A percentile compares a stretch with the other conserved stretches of the same genome.
These are phyloP conservation scores for Onychomys leucogaster DNA, from an alignment of 2,797 vertebrate species.

Conservation along the genomic window DNA sequence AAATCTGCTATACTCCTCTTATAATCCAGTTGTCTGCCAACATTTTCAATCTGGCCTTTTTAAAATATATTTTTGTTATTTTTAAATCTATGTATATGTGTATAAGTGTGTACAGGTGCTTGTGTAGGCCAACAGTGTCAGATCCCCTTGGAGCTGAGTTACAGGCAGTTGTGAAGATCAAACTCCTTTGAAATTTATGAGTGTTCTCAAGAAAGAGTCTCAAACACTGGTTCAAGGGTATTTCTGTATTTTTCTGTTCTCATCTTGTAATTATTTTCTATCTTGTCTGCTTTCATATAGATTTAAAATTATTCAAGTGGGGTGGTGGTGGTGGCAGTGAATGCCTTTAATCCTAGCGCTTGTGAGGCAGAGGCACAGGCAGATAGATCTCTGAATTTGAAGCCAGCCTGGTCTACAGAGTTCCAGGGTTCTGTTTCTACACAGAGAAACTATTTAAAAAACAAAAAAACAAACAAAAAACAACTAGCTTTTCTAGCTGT, in stretches of 20 bases:
- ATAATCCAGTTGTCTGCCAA: constrained; percentile 17
- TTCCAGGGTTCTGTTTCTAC: not conserved
- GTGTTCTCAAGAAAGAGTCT: constrained; percentile 4
- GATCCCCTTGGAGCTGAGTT: too few species aligned
- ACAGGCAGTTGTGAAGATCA: too few species aligned
- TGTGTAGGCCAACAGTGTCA: too few species aligned
- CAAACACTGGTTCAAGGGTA: not conserved
- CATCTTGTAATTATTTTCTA: constrained; percentile 11
- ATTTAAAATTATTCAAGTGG: not conserved
- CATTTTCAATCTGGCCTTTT: not conserved
- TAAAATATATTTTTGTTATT: too few species aligned
- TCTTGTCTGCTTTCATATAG: constrained; percentile 9
- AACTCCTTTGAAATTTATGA: constrained; percentile 31
- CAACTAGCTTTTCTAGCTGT: constrained; percentile 16
- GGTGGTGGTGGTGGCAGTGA: not conserved
- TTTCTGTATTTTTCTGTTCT: not conserved
- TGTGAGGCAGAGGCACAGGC: not conserved
- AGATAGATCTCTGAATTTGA: not conserved
- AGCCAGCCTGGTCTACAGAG: not conserved
- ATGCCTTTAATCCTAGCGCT: not conserved
- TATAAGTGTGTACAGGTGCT: too few species aligned
- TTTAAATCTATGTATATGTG: too few species aligned
- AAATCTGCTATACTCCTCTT: not conserved
- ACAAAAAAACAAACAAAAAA: not conserved
- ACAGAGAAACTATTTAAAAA: not conserved